Evolutionary conservation across 2,113 vertebrate genomes (phyloP), one percentile per base, ranked within the genome.

Genomic region (Hemiprocne comata): DNA sequence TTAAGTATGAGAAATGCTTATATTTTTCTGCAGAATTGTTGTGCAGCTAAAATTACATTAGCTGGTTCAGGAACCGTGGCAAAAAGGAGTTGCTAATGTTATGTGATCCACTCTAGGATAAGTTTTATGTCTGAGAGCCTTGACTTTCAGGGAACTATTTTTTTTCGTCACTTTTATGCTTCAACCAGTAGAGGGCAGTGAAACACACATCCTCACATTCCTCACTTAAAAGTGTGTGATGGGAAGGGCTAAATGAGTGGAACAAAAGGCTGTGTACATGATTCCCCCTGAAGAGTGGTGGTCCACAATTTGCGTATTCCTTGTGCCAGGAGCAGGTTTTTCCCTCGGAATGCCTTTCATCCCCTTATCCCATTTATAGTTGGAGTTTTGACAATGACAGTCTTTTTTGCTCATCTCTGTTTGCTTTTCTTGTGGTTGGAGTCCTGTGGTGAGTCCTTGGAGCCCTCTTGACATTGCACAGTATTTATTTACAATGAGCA

Each of bases 191-290:
- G 96, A 96, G 91, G 91, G 91, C 94, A 91, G 91, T 10, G 11
- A 58, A 87, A 23, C 24, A 10, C 44, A 6, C 42, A 34, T 3
- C 34, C 64, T 51, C 13, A 2, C 1, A 1, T 34, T 66, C 85
- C 33, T 84, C 20, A 0, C 14, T 10, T 1, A 7, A 4, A 9
- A 10, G 21, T 2, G 18, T 2, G 54, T 13, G 0, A 0, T 4
- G 20, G 29, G 34, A 12, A 65, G 17, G 23, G 28, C 44, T 28
- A 8, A 21, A 17, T 4, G n/a, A 3, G 25, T 4, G 28, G 11
- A 69, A 38, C 29, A 28, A 7, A 31, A 62, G 53, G 18, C 21
- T 29, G 19, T 23, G 40, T 12, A 2, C 2, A 0, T 6, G 18
- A 17, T 9, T 42, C 13, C 36, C 36, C 2, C 36, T 58, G 60